Evolutionary conservation across 2,797 vertebrate genomes (phyloP).

Genomic region (Sebastes oblongus): DNA sequence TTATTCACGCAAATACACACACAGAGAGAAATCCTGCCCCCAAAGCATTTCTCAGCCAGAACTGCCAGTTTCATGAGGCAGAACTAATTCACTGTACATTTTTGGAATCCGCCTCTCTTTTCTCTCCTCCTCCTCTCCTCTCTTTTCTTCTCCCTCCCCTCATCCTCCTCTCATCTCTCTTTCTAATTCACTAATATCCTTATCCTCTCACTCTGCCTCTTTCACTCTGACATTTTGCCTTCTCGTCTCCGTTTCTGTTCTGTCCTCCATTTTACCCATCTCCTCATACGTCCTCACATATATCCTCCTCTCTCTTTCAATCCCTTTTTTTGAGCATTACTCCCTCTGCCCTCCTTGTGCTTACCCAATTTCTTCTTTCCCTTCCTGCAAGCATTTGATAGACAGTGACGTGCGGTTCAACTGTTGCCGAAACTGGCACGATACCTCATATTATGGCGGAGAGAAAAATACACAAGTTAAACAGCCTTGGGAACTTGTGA

Average conservation of each 20-base stretch:
- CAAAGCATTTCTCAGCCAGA: constrained; percentile 55
- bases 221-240: constrained; percentile 47
- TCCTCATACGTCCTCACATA: not conserved
- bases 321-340: not conserved
- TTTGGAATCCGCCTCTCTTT: constrained; percentile 47
- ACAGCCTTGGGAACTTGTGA: not conserved
- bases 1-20: not conserved
- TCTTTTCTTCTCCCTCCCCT: constrained; percentile 23
- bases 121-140: constrained; percentile 35
- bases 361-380: not conserved
- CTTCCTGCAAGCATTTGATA: not conserved
- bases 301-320: not conserved
- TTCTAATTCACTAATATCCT: constrained; percentile 61
- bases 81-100: constrained; percentile 73
- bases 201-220: constrained; percentile 47
- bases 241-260: not conserved
- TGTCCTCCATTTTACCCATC: constrained; percentile 4
- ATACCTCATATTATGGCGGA: not conserved
- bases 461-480: not conserved
- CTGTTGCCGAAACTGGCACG: not conserved
- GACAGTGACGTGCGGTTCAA: not conserved
- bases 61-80: constrained; percentile 64
- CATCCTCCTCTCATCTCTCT: constrained; percentile 48
- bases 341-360: not conserved
- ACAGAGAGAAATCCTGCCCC: constrained; percentile 36